Evolutionary conservation across 2,888 invertebrate species (phyloP).

Genomic region (Scaptomyza caliginosa): DNA sequence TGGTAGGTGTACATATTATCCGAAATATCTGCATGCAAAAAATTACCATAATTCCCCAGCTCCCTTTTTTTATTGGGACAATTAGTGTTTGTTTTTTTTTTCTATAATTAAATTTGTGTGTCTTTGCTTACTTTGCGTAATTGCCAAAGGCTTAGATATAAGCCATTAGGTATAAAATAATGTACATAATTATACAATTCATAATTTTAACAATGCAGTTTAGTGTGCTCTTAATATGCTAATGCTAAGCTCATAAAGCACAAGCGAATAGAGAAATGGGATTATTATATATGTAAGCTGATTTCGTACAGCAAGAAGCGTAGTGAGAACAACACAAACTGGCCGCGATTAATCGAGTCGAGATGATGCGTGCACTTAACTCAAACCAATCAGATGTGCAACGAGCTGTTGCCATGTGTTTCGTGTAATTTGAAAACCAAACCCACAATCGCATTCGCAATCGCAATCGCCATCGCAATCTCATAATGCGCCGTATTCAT

Average conservation of each 20-base stretch:
- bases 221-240: too few species aligned
- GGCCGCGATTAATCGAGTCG: neutral
- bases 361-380: neutral
- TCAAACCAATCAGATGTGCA: constrained; percentile 43
- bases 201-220: too few species aligned
- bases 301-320: neutral
- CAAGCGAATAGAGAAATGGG: too few species aligned
- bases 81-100: neutral
- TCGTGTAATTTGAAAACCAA: constrained; percentile 70
- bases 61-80: neutral
- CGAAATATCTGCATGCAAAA: neutral
- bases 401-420: constrained; percentile 53
- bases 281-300: neutral
- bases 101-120: neutral
- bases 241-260: too few species aligned
- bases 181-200: too few species aligned
- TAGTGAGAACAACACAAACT: neutral
- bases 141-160: neutral
- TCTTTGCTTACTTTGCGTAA: neutral
- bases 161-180: neutral
- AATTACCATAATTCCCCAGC: neutral
- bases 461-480: constrained; percentile 41
- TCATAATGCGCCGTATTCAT: constrained; percentile 66
- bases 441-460: constrained; percentile 29
- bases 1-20: neutral